Conservation (phyloP, 1,140 invertebrate species). For the Battus philenor region DNA sequence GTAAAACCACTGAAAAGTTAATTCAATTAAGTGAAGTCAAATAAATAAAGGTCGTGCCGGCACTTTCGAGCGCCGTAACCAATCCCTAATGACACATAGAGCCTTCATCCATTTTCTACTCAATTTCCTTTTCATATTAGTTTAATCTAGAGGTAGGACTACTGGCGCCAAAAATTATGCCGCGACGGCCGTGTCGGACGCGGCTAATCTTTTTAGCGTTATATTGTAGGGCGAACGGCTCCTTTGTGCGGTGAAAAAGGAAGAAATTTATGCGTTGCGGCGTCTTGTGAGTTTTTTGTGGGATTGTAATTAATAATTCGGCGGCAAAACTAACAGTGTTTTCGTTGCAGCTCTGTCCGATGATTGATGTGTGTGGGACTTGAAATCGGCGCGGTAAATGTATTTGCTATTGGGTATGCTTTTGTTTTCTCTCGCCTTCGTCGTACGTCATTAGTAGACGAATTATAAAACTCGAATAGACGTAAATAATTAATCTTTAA, state of each 20-base stretch:
- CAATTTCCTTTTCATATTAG: slow-evolving; percentile 76
- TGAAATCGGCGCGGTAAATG: slow-evolving; percentile 2
- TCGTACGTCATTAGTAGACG: slow-evolving; percentile 13
- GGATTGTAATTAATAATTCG: slow-evolving; percentile 77
- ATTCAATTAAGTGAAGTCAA: slow-evolving; percentile 72
- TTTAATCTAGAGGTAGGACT: slow-evolving; percentile 74
- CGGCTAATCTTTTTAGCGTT: slow-evolving; percentile 71
- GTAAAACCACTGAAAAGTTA: slow-evolving; percentile 66
- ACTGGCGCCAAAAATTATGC: slow-evolving; percentile 76
- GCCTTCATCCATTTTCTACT: slow-evolving; percentile 70
- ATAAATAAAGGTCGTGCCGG: slow-evolving; percentile 59
- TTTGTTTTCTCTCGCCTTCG: slow-evolving; percentile 2
- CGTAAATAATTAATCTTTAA: neutral
- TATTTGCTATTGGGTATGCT: slow-evolving; percentile 7
- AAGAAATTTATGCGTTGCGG: slow-evolving; percentile 75
- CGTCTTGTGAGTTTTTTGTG: slow-evolving; percentile 70
- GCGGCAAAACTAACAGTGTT: slow-evolving; percentile 78
- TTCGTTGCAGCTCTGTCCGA: slow-evolving; percentile 52
- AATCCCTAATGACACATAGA: slow-evolving; percentile 73
- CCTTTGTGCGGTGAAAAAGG: slow-evolving; percentile 72
- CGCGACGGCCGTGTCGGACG: slow-evolving; percentile 64
- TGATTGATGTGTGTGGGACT: slow-evolving; percentile 47
- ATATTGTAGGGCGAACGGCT: slow-evolving; percentile 56
- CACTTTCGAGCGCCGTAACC: slow-evolving; percentile 52
- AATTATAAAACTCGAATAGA: slow-evolving; percentile 15